phyloP scores from a whole-genome alignment of 2,797 vertebrate species.

The Rhynchotus rufescens region DNA sequence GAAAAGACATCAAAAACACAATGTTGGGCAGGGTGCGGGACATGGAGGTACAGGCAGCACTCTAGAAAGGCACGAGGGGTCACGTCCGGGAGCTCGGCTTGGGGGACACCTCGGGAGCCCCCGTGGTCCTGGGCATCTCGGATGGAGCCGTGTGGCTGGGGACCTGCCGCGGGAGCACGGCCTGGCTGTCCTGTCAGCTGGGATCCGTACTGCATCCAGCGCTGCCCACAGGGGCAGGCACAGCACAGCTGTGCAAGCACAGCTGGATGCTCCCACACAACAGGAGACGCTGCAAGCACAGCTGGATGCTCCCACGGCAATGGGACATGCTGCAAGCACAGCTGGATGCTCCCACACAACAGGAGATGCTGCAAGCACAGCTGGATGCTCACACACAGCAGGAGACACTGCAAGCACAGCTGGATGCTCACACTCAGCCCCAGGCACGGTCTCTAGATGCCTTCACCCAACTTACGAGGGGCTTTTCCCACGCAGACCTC shows the following conservation, averaged over 20 bases:
- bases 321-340: not conserved
- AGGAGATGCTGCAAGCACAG: too few species aligned
- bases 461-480: too few species aligned
- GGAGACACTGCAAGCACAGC: not conserved
- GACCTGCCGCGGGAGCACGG: not conserved
- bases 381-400: too few species aligned
- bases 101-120: not conserved
- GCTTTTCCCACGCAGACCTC: not conserved
- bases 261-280: too few species aligned
- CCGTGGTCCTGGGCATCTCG: not conserved
- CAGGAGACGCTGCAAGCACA: not conserved
- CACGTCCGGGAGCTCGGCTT: not conserved
- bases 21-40: not conserved
- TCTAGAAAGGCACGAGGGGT: not conserved
- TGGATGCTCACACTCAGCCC: not conserved
- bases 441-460: too few species aligned
- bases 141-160: not conserved
- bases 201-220: rapidly evolving
- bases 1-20: not conserved
- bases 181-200: rapidly evolving
- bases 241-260: not conserved
- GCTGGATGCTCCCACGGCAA: conserved; percentile 1
- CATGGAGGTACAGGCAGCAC: rapidly evolving
- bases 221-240: not conserved
- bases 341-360: too few species aligned